These are phyloP conservation scores for Chaetoderma sp. DNA, from an alignment of 2,888 invertebrate genomes.

Conservation along the genomic window DNA sequence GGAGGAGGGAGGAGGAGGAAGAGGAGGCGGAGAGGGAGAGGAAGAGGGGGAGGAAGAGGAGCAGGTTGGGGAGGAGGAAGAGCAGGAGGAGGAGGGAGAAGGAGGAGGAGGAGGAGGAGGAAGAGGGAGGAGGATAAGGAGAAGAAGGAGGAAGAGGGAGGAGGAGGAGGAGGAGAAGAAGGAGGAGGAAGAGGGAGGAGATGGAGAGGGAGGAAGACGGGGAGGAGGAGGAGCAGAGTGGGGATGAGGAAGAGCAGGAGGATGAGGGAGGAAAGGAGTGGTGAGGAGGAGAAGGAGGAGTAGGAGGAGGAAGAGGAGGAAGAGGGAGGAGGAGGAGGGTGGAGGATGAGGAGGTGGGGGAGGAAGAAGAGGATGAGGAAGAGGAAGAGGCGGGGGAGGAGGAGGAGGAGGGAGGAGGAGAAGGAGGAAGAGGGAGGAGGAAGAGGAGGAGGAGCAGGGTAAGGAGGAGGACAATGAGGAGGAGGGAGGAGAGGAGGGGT, in stretches of 20 bases:
- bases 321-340: too few species aligned
- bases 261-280: not conserved
- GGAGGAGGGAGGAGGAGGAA: not conserved
- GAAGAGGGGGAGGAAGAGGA: too few species aligned
- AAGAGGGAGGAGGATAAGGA: too few species aligned
- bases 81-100: too few species aligned
- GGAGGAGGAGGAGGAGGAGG: not conserved
- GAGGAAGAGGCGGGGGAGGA: too few species aligned
- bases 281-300: not conserved
- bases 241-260: not conserved
- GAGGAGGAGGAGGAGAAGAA: not conserved
- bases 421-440: not conserved
- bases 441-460: not conserved
- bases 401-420: not conserved
- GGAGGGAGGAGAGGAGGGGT: too few species aligned
- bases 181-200: not conserved
- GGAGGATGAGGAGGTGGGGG: too few species aligned
- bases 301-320: not conserved
- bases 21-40: not conserved
- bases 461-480: too few species aligned
- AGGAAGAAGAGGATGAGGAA: too few species aligned
- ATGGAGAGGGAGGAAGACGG: not conserved
- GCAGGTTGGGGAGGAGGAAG: not conserved
- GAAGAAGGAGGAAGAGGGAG: too few species aligned
- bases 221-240: not conserved